Base-by-base conservation (phyloP, 2,113 vertebrate species). In the Aphyosemion australe region DNA sequence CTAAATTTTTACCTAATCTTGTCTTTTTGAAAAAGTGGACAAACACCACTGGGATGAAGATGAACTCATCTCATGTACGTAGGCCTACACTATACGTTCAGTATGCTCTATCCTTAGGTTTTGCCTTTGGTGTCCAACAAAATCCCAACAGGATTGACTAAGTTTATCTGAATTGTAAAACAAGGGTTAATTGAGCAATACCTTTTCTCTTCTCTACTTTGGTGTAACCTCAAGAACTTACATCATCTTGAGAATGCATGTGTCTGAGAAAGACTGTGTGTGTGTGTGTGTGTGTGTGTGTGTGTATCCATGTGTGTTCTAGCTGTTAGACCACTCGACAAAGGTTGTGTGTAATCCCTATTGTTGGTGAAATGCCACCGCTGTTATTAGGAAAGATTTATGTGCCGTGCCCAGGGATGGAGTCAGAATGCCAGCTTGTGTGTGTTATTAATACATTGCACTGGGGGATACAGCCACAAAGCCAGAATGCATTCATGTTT, bases 361-460 rank as follows among this genome's bases (percentile, higher is more conserved):
- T 90, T 92, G 84, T 90, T 88, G 80, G 89, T 87, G 84, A 92
- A 91, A 91, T 91, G 87, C 86, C 90, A 92, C 81, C 12, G 75
- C 85, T 88, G 86, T 90, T 90, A 90, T 90, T 89, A 86, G 84
- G 69, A 82, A 85, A 87, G 85, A 91, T 91, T 90, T 89, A 89
- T 91, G 79, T 83, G 70, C 83, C 81, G 78, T 79, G 81, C 82
- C 90, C 70, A 84, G 87, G 85, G 85, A 90, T 74, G 78, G 66
- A 84, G 85, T 88, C 76, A 71, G 84, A 84, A 89, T 87, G 82
- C 88, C 85, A 89, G 81, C 74, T 58, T 77, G 60, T 63, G 72
- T 57, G 64, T 34, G 46, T 79, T 82, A 84, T 87, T 87, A 87
- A 84, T 79, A 84, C 74, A 80, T 85, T 74, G 48, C 81, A 82